phyloP scores from a whole-genome alignment of 2,113 vertebrate genomes.

The Chiloscyllium plagiosum region DNA sequence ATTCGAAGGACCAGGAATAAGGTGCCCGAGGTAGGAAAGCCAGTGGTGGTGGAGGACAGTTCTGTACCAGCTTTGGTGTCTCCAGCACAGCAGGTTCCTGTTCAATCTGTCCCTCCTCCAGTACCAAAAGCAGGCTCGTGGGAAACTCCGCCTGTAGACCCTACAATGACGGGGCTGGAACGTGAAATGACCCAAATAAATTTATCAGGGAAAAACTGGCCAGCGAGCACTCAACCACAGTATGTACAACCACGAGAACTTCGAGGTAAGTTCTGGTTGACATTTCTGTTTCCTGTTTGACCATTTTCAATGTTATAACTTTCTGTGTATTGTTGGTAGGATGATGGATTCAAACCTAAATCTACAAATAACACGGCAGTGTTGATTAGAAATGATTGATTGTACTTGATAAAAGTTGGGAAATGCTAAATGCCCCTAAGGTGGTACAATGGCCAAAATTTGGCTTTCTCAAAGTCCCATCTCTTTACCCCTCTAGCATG shows the following conservation, averaged over 20 bases:
- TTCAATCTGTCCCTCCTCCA: constrained; percentile 42
- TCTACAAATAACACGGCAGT: neutral
- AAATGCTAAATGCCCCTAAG: neutral
- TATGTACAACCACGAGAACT: constrained; percentile 77
- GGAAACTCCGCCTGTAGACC: constrained; percentile 52
- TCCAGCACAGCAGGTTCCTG: constrained; percentile 39
- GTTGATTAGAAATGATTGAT: neutral
- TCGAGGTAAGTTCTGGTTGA: constrained; percentile 60
- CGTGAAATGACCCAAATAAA: constrained; percentile 78
- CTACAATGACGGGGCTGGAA: constrained; percentile 65
- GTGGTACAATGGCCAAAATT: neutral
- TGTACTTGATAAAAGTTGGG: neutral
- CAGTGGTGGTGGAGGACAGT: constrained; percentile 66
- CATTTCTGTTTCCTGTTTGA: neutral
- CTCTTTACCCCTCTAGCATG: neutral
- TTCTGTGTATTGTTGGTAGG: neutral
- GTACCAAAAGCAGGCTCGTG: constrained; percentile 47
- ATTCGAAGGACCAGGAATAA: constrained; percentile 83
- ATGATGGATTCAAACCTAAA: neutral
- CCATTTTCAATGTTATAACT: neutral
- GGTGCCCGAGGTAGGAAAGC: constrained; percentile 77
- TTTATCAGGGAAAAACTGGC: constrained; percentile 77
- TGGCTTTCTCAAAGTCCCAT: neutral
- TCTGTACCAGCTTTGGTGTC: constrained; percentile 48
- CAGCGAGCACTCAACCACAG: constrained; percentile 63